Percentiles rank a stretch among this genome's conserved stretches.
Conservation (phyloP, 2,113 vertebrate genomes). For the Sigmodon hispidus region DNA sequence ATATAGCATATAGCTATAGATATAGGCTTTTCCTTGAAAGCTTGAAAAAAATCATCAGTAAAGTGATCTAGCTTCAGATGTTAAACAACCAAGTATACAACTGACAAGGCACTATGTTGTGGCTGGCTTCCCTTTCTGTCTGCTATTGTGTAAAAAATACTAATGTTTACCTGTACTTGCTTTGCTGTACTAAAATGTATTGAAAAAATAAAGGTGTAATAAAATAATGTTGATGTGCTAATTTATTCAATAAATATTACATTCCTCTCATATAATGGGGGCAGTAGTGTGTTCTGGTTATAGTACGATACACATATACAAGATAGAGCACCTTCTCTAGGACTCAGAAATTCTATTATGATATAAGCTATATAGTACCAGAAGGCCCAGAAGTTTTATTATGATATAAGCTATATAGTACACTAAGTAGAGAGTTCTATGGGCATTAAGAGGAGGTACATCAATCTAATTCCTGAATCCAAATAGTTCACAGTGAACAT, state of each 20-base stretch:
- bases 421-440: background rate
- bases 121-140: conserved; percentile 53
- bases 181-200: conserved; percentile 61
- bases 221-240: conserved; percentile 6
- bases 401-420: background rate
- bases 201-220: conserved; percentile 60
- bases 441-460: background rate
- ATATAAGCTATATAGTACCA: background rate
- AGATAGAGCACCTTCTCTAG: background rate
- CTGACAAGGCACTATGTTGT: conserved; percentile 51
- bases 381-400: background rate
- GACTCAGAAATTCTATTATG: background rate
- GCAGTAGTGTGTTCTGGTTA: background rate
- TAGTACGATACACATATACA: background rate
- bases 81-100: conserved; percentile 55
- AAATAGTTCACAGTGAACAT: background rate
- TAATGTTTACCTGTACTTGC: conserved; percentile 58
- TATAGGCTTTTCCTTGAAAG: conserved; percentile 57
- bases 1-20: conserved; percentile 64
- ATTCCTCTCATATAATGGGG: background rate
- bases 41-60: conserved; percentile 43
- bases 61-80: conserved; percentile 44
- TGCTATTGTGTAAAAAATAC: conserved; percentile 54
- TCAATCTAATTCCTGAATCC: background rate
- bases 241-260: conserved; percentile 45